Base-by-base conservation (phyloP, 1,140 invertebrate species). In the Apis florea region DNA sequence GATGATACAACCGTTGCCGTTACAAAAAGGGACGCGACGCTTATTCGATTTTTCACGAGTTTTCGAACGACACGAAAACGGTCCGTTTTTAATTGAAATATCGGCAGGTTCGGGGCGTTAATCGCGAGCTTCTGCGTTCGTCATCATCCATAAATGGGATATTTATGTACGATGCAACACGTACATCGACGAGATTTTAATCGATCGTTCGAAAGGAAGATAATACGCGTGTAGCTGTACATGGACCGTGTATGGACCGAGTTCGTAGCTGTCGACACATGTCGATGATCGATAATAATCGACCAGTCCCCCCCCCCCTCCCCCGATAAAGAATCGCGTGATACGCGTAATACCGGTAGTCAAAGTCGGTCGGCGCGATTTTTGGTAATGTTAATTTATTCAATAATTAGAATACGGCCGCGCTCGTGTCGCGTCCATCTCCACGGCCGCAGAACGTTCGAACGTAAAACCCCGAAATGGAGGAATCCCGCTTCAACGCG, bases 1-100 rank as follows among this genome's bases (percentile, higher is more conserved):
- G 31, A 40, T 40, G 86, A 87, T 78, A 87, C 82, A 78, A 70
- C 6, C 73, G 73, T 82, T 86, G 74, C 83, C 72, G 83, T 81
- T 63, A 79, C n/a, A 85, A 83, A 79, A 82, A 40, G 2, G 2
- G 0, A 40, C 40, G 51, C 76, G 84, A 74, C 81, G 72, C 63
- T 40, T 68, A 53, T 56, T 63, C 69, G 85, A 86, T 83, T 86
- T 87, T 83, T 81, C 85, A 68, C 15, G 51, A 49, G 51, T 63
- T 67, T 58, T 40, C 11, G 8, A n/a, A n/a, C 1, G 3, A 17
- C 9, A 10, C 9, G 17, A 2, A 49, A 63, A 31, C 26, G 54
- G n/a, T 59, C 24, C 53, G 47, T 17, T 40, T 66, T 56, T 81
- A 75, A 81, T 81, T 81, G 79, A 81, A 81, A 75, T 56, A 75